Evolutionary conservation across 64 coral and sea anemone species (phyloP).

Genomic region (Hydrozoanthus tunicans): DNA sequence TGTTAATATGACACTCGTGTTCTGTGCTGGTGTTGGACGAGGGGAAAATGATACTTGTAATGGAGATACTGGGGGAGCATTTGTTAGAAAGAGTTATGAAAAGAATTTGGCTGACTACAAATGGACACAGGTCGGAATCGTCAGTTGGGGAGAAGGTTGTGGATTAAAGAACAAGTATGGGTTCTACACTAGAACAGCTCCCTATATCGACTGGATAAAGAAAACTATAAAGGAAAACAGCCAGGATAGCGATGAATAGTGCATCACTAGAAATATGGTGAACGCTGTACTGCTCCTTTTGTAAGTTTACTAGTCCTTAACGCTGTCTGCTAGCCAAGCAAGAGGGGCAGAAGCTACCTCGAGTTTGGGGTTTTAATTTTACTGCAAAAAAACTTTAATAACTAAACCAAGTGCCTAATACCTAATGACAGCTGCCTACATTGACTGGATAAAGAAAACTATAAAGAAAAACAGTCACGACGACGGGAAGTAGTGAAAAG

Average conservation of each 20-base stretch:
- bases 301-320: no score
- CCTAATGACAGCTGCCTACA: conserved; percentile 17
- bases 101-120: neutral
- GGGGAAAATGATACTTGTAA: conserved; percentile 56
- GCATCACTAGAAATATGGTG: no score
- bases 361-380: no score
- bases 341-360: no score
- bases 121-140: conserved; percentile 54
- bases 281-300: no score
- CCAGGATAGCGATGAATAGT: no score
- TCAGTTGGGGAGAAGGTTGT: conserved; percentile 73
- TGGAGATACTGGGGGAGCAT: conserved; percentile 62
- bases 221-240: neutral
- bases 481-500: no score
- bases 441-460: conserved; percentile 64
- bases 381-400: no score
- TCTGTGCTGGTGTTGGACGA: conserved; percentile 63
- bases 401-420: no score
- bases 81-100: conserved; percentile 25
- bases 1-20: conserved; percentile 32
- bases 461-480: neutral
- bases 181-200: conserved; percentile 44
- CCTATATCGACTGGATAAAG: conserved; percentile 65
- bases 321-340: no score
- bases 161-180: conserved; percentile 52